Base-by-base conservation (phyloP, 2,797 vertebrate genomes). In the Nothura maculosa region DNA sequence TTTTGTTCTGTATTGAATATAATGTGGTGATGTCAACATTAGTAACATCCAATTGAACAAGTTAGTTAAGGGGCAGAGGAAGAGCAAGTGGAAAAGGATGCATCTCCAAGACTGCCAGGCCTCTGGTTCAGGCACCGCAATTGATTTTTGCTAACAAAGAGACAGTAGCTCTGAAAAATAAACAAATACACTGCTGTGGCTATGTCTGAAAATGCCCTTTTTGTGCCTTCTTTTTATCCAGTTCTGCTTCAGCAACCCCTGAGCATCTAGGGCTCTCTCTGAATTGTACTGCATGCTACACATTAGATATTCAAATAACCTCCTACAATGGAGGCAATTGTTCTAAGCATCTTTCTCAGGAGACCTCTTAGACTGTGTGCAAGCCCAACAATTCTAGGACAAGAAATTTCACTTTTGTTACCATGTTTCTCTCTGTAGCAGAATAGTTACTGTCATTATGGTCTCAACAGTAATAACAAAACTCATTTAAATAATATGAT, bases 401-500 rank as follows among this genome's bases (percentile, higher is more conserved):
- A 78, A 92, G 68, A 82, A 87, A 45, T 52, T 36, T 69, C 17
- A 75, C 77, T 88, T 63, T 36, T 66, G 24, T 80, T 81, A 43
- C 62, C 69, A 81, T 47, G 58, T 64, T 86, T 76, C 38, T 76
- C 38, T 76, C 38, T 74, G 79, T 74, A 89, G 89, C 64, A 87
- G 94, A 89, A 90, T 73, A 76, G 89, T 60, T 81, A 61, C 89
- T 91, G 92, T 83, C 90, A 92, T 89, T 92, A 78, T 28, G 52
- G 73, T 52, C 90, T 92, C 76, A 85, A 81, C 94, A 90, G 87
- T 60, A 95, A 83, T 94, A 95, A 94, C 87, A 92, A 89, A 93
- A 92, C 68, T 76, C 50, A 93, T 91, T 94, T 93, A 89, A 96
- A 94, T 89, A 89, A 87, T 87, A 74, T 25, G 76, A 86, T 74